phyloP scores from a whole-genome alignment of 2,888 invertebrate species.

The Acanthopleura granulata region DNA sequence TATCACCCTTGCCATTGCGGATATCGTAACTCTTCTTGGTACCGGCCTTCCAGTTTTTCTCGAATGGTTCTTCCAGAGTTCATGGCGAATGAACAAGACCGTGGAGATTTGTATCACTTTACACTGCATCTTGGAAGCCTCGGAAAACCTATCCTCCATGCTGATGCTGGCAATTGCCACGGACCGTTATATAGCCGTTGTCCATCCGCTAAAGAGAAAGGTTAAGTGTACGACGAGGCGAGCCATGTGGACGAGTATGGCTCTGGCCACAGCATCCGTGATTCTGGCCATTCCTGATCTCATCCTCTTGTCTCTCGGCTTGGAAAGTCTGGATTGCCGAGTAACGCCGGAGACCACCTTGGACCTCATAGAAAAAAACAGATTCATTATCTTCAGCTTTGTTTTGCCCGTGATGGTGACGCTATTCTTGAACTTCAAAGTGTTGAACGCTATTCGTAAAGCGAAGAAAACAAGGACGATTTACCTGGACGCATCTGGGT shows the following conservation, averaged over 20 bases:
- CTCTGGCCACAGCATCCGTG: neutral
- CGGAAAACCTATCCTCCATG: conserved; percentile 12
- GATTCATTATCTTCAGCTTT: neutral
- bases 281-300: neutral
- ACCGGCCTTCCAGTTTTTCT: conserved; percentile 4
- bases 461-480: neutral
- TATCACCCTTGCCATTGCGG: neutral
- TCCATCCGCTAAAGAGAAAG: neutral
- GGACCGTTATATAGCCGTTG: conserved; percentile 7
- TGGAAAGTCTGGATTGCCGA: neutral
- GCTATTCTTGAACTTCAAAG: neutral
- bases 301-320: neutral
- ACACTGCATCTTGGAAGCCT: neutral
- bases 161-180: conserved; percentile 6
- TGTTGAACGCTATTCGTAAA: neutral
- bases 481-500: neutral
- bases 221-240: neutral
- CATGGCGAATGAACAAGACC: neutral
- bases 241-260: neutral
- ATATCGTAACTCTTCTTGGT: neutral
- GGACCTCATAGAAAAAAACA: neutral
- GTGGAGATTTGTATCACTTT: conserved; percentile 5
- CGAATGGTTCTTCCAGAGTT: neutral
- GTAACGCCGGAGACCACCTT: neutral
- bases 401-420: neutral